These are phyloP conservation scores for Cyclina sinensis DNA, from an alignment of 1,140 invertebrate genomes.

Conservation along the genomic window DNA sequence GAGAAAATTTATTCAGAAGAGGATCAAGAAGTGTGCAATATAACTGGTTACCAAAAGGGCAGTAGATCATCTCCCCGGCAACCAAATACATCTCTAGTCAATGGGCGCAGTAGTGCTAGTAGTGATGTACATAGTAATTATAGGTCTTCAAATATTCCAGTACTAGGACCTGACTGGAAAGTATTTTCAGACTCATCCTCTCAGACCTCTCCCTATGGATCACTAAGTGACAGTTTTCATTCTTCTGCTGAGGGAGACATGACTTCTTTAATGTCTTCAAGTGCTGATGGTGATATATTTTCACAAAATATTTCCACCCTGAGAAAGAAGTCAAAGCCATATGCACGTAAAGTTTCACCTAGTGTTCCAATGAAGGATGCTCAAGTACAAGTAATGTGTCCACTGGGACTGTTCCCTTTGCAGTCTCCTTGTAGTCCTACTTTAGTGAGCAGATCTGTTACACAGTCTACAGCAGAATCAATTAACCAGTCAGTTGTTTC, in stretches of 20 bases:
- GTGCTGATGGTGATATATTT: constrained; percentile 41
- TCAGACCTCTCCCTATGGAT: constrained; percentile 72
- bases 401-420: constrained; percentile 64
- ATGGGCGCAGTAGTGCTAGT: constrained; percentile 44
- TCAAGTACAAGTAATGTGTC: constrained; percentile 77
- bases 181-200: constrained; percentile 65
- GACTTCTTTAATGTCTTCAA: constrained; percentile 15
- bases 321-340: constrained; percentile 63
- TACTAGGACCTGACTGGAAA: constrained; percentile 59
- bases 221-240: constrained; percentile 54
- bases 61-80: constrained; percentile 53
- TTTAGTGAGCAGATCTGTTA: background rate
- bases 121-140: constrained; percentile 54
- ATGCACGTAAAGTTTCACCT: constrained; percentile 69
- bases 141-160: constrained; percentile 58
- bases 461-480: background rate
- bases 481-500: constrained; percentile 14
- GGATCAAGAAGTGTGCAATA: constrained; percentile 80
- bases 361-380: constrained; percentile 70
- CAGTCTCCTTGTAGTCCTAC: constrained; percentile 62
- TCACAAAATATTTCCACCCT: constrained; percentile 9
- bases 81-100: constrained; percentile 52
- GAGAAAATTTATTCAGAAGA: constrained; percentile 75
- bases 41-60: constrained; percentile 68
- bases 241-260: constrained; percentile 2